phyloP scores from a whole-genome alignment of 1,140 invertebrate genomes.

The Drosophila jambulina region DNA sequence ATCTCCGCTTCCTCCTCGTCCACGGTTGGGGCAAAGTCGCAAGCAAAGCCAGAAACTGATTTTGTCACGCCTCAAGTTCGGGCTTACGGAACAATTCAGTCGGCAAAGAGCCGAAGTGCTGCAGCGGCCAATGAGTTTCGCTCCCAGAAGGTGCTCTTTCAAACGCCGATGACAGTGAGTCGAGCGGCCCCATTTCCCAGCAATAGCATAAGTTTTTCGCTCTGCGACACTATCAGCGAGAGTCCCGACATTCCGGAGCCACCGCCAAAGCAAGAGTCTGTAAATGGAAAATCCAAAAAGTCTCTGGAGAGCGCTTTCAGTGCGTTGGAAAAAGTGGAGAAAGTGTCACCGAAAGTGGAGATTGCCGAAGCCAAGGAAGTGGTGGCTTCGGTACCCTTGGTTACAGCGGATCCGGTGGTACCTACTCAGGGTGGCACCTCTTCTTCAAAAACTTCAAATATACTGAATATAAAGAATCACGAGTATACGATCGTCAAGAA shows the following conservation, averaged over 20 bases:
- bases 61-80: conserved; percentile 79
- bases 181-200: conserved; percentile 61
- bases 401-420: not conserved
- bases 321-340: conserved; percentile 16
- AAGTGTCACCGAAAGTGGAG: conserved; percentile 2
- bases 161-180: conserved; percentile 79
- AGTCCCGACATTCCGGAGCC: conserved; percentile 57
- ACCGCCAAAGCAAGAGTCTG: conserved; percentile 7
- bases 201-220: conserved; percentile 72
- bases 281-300: conserved; percentile 60
- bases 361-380: conserved; percentile 9
- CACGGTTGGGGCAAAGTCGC: conserved; percentile 16
- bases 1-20: not conserved
- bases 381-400: not conserved
- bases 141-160: conserved; percentile 81
- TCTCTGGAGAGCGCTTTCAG: conserved; percentile 66
- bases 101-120: conserved; percentile 42
- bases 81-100: conserved; percentile 42
- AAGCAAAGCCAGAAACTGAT: conserved; percentile 49
- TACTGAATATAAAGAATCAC: conserved; percentile 68
- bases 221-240: conserved; percentile 80
- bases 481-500: conserved; percentile 76
- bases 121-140: conserved; percentile 73
- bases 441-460: conserved; percentile 8
- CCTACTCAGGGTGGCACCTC: not conserved